Base-by-base conservation (phyloP, 2,113 vertebrate genomes). In the Acinonyx jubatus region DNA sequence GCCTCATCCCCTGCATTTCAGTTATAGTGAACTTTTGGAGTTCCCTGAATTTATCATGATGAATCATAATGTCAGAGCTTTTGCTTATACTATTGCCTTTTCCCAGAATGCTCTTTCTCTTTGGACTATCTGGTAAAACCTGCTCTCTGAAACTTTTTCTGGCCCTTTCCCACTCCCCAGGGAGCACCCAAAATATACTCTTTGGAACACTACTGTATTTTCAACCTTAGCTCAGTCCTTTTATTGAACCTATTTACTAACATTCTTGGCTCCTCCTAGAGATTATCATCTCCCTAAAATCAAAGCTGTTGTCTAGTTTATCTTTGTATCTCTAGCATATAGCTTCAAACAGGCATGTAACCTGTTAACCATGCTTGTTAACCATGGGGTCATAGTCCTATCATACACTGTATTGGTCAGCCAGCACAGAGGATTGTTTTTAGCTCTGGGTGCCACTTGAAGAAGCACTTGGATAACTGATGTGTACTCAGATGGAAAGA, bases 21-120 rank as follows among this genome's bases (percentile, higher is more conserved):
- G n/a, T 94, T 68, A 41, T 27, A 92, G 76, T 38, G 52, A 95
- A 80, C 1, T 52, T 92, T 69, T 81, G 21, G 61, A 92, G 38
- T 95, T 74, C 65, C 12, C 63, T n/a, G 33, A 91, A 85, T 90
- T 95, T 95, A 71, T 89, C 57, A 87, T 41, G 33, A 66, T 86
- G 50, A 92, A 55, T 85, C 11, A 31, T 48, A 61, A 78, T 57
- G 7, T 57, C 41, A 96, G 79, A 85, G n/a, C 12, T 55, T 79
- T 95, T 93, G 23, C 27, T n/a, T 69, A 29, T 52, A n/a, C 31
- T 92, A 25, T 71, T 91, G 63, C n/a, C 89, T 89, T 25, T 82
- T 55, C 23, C 19, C 25, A 82, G 83, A 95, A 86, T 33, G 21
- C 21, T 91, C 16, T 79, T 86, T 71, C 3, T 82, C 23, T 95